Evolutionary conservation across 2,113 vertebrate species (phyloP).

Genomic region (Rhabdomys dilectus): DNA sequence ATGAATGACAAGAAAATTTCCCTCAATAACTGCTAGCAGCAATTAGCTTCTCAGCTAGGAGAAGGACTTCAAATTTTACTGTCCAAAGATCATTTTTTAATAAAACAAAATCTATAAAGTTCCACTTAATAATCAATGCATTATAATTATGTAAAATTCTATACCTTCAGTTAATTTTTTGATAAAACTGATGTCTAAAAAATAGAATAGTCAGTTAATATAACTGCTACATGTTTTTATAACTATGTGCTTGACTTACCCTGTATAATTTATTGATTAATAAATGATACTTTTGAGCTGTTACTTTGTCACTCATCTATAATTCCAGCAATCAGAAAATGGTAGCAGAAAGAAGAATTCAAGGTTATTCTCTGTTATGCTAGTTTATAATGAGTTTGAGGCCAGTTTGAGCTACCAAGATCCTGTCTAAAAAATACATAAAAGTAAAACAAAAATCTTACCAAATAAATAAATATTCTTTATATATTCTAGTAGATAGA

Average conservation of each 20-base stretch:
- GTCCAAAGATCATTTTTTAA: not conserved
- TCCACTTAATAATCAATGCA: not conserved
- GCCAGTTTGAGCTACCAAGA: not conserved
- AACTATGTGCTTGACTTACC: not conserved
- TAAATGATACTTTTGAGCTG: not conserved
- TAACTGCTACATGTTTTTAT: not conserved
- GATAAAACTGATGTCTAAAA: not conserved
- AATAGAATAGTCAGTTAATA: not conserved
- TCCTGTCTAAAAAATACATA: not conserved
- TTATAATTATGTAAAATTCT: not conserved
- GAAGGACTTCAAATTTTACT: not conserved
- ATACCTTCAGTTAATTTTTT: not conserved
- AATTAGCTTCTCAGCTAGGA: not conserved
- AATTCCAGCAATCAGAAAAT: not conserved
- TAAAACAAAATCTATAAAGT: not conserved
- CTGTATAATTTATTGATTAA: constrained; percentile 4
- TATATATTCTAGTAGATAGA: not conserved
- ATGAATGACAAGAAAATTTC: not conserved
- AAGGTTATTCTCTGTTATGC: not conserved
- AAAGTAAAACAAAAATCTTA: not conserved
- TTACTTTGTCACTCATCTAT: not conserved
- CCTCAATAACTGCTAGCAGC: no score
- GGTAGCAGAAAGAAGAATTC: not conserved
- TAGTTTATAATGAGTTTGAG: not conserved
- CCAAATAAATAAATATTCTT: not conserved